phyloP scores from a whole-genome alignment of 1,140 invertebrate genomes.

The Colletes gigas region DNA sequence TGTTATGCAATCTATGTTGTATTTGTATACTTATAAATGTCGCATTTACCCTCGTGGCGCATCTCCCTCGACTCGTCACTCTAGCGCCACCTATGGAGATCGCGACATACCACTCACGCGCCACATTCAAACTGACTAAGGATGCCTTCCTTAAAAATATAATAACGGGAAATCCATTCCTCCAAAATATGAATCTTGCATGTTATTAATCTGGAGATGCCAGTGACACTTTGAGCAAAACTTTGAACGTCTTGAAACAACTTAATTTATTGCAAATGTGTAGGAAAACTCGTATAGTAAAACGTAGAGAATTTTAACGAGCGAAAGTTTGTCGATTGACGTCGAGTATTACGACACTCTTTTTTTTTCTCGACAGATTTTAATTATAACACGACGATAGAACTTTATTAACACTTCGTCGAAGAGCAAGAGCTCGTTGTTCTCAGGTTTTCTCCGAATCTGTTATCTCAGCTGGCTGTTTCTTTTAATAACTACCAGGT shows the following conservation, averaged over 20 bases:
- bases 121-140: too few relatives aligned
- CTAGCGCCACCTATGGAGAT: too few relatives aligned
- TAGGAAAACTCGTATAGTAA: background rate
- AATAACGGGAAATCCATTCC: background rate
- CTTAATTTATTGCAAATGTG: background rate
- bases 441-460: conserved; percentile 24
- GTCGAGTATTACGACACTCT: background rate
- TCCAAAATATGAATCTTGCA: background rate
- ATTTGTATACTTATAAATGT: too few relatives aligned
- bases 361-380: background rate
- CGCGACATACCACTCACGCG: too few relatives aligned
- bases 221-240: background rate
- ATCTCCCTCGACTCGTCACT: too few relatives aligned
- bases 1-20: too few relatives aligned
- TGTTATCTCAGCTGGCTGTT: background rate
- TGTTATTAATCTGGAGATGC: background rate
- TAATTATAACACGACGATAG: conserved; percentile 5
- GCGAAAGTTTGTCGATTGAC: background rate
- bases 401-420: conserved; percentile 20
- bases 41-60: too few relatives aligned
- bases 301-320: background rate
- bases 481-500: background rate
- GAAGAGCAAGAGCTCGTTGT: background rate
- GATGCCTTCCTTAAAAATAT: too few relatives aligned
- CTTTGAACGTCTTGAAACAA: background rate